Evolutionary conservation across 1,140 invertebrate species (phyloP), one percentile per base, ranked within the genome.

Genomic region (Drosophila funebris): DNA sequence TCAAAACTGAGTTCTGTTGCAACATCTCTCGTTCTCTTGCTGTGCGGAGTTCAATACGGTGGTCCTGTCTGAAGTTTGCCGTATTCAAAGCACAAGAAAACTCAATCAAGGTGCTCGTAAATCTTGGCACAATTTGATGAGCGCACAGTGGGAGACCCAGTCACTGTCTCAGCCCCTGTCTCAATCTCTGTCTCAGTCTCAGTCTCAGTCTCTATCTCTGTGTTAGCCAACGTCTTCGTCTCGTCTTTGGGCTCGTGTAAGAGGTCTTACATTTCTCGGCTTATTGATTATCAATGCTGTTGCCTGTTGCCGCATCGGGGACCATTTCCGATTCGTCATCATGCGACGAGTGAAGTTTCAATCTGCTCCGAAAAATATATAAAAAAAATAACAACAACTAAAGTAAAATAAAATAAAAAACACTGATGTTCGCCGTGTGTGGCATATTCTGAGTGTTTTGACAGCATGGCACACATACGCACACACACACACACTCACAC

Each of bases 61-160:
- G 82, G 82, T 85, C 82, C 82, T 85, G 78, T 85, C 74, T 87
- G 82, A 85, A 78, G 82, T 87, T 87, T 70, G 82, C 83, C 82
- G 82, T 84, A 85, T 88, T 79, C 84, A 78, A 88, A 83, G 73
- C 69, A 83, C 50, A 88, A 87, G 83, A 88, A 88, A 88, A 88
- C 83, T 88, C 83, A 88, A 88, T 88, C 83, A 88, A 88, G 78
- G 52, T 60, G 67, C 83, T 88, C 83, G 76, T 88, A 88, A 88
- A 88, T 88, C 83, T 88, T 88, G 76, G 78, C 78, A 78, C 83
- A 88, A 88, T 88, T 88, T 88, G 83, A 88, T 83, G 83, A 88
- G 83, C 77, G 78, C 83, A 69, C 82, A 73, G 82, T 76, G 83
- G 82, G 82, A 88, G 75, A 87, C 56, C 16, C 60, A 56, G 11